These are phyloP conservation scores for Andrena minutula DNA, from an alignment of 2,888 invertebrate species.

Conservation along the genomic window DNA sequence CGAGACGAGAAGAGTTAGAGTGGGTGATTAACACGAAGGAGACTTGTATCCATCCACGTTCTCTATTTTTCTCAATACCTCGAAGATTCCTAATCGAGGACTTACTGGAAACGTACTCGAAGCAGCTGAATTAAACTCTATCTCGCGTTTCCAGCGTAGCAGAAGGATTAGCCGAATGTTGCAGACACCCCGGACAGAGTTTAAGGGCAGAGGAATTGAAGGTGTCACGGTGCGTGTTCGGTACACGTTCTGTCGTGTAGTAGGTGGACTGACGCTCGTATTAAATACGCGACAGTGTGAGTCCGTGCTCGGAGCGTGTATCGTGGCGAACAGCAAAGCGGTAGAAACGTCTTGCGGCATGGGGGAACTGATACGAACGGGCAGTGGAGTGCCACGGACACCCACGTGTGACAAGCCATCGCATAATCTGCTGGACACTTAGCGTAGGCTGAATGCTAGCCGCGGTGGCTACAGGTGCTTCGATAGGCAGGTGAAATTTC, in stretches of 20 bases:
- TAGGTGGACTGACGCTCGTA: conserved; percentile 20
- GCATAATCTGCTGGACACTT: conserved; percentile 71
- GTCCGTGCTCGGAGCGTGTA: conserved; percentile 3
- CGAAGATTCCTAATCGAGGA: too few relatives aligned
- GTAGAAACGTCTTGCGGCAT: conserved; percentile 38
- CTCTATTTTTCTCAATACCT: too few relatives aligned
- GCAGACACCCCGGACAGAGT: not conserved
- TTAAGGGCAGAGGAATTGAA: not conserved
- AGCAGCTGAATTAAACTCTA: not conserved
- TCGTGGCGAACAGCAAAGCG: conserved; percentile 27
- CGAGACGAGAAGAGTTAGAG: not conserved
- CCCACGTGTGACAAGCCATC: conserved; percentile 73
- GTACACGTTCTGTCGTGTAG: not conserved
- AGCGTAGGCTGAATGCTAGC: conserved; percentile 68
- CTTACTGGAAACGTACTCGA: too few relatives aligned
- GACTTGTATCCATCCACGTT: too few relatives aligned
- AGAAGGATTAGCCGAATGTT: not conserved
- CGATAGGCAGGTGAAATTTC: conserved; percentile 67
- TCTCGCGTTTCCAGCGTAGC: not conserved
- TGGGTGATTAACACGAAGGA: too few relatives aligned
- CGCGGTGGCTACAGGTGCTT: conserved; percentile 64
- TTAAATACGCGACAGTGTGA: not conserved
- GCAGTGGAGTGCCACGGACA: conserved; percentile 61
- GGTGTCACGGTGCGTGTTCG: not conserved
- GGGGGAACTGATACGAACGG: conserved; percentile 54